Evolutionary conservation across 2,113 vertebrate genomes (phyloP), one percentile per base, ranked within the genome.

Genomic region (Lipotes vexillifer): DNA sequence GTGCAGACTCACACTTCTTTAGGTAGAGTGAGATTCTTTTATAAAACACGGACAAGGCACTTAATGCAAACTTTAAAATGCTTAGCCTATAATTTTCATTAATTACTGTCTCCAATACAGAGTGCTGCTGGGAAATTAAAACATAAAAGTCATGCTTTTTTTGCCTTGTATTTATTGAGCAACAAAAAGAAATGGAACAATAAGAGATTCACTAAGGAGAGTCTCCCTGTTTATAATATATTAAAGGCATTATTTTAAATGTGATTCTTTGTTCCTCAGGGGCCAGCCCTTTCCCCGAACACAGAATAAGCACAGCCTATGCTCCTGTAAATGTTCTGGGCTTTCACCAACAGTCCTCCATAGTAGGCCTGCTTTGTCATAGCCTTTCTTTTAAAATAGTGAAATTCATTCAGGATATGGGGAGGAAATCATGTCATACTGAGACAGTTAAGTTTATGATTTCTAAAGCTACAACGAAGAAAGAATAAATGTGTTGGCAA

Each of bases 211-310:
- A 95, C 82, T 80, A 89, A 98, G 96, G 86, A 96, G 96, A 95
- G 90, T 21, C 46, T 78, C 38, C 78, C 63, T 25, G 46, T 83
- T 97, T 10, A 18, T 74, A 86, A 95, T 86, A 89, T 83, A 96
- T 93, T 97, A 96, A 97, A 95, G 86, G 55, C 80, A 94, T 95
- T 97, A 87, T 94, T 97, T 97, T 96, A 88, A 93, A 66, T 61
- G 72, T 75, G 44, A 5, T 78, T 57, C 33, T 75, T 85, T 49
- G 23, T 59, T 92, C 82, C 63, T 95, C 27, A 1, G 66, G 72
- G 77, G 72, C 49, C 84, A 91, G n/a, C 21, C 75, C 81, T 83
- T 88, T 77, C 63, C 52, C 49, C 21, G 41, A 69, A 89, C 68
- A 65, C 31, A 83, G 49, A 88, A 38, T 15, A 59, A 88, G 59